Percentiles rank a stretch among this genome's conserved stretches.
Conservation (phyloP, 2,113 vertebrate species). For the Todiramphus saurophagus region DNA sequence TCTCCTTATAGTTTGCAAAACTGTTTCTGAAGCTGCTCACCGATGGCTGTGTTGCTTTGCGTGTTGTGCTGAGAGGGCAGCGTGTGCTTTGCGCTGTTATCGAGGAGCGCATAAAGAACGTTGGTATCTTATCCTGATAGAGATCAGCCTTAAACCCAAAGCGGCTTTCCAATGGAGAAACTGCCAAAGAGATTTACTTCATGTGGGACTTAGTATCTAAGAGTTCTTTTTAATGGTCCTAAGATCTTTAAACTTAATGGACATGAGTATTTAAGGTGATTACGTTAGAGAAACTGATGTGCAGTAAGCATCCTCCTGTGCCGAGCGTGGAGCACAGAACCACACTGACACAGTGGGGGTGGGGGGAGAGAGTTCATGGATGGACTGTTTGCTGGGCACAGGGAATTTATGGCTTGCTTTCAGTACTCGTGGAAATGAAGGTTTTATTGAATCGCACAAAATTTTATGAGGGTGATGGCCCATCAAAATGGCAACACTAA, state of each 20-base stretch:
- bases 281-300: neutral
- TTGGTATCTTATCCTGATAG: neutral
- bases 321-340: neutral
- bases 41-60: neutral
- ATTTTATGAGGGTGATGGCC: neutral
- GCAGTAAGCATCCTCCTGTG: neutral
- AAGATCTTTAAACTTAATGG: constrained; percentile 49
- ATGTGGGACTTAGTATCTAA: neutral
- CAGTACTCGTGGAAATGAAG: neutral
- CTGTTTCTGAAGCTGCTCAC: neutral
- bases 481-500: neutral
- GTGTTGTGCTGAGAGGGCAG: neutral
- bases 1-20: neutral
- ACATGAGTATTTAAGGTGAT: constrained; percentile 25
- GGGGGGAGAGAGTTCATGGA: neutral
- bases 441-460: neutral
- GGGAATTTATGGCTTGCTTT: neutral
- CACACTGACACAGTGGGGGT: neutral
- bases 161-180: constrained; percentile 12
- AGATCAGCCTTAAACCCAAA: constrained; percentile 31
- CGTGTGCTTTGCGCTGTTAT: neutral
- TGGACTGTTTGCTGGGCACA: neutral
- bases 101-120: neutral
- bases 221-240: constrained; percentile 39
- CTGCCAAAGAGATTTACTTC: constrained; percentile 25